Evolutionary conservation across 2,113 vertebrate genomes (phyloP), one percentile per base, ranked within the genome.

Genomic region (Tauraco erythrolophus): DNA sequence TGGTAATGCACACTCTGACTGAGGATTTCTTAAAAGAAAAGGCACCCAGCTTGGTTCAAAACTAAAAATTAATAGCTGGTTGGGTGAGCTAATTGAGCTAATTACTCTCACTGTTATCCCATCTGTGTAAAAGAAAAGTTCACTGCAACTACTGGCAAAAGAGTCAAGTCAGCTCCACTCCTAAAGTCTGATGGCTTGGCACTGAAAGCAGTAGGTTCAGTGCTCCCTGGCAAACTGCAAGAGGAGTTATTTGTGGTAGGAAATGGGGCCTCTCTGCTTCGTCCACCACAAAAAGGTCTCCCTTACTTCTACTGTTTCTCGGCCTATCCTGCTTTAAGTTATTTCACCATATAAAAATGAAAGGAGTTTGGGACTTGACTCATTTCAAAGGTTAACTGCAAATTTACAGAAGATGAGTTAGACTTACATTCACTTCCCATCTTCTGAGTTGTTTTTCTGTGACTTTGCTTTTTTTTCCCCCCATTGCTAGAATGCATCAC

Each of bases 401-500:
- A 70, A 54, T 80, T 61, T 53, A 61, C 7, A 18, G 51, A 72
- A 19, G 57, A 19, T 75, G 31, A 61, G 19, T 74, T 48, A 71
- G 8, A 33, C 6, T 80, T 76, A 25, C 11, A 57, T 69, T 81
- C 39, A 45, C 6, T 48, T 5, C 14, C 6, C 4, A 21, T 39
- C 5, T 70, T 65, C 5, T 5, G 6, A 39, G 6, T 3, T 50
- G 2, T 6, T 54, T 66, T 14, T 12, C 48, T 16, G 2, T 19
- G 4, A 2, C 21, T 21, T 23, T 19, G 4, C 2, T 24, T 21
- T 23, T 10, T 24, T 23, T 39, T 45, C 2, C 4, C 13, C 17
- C 5, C 27, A 3, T 4, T 31, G 8, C 10, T 56, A 28, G 24
- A 45, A n/a, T 22, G 12, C 6, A 43, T 35, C 37, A 12, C 17